Conservation (phyloP, 2,113 vertebrate species). For the Acrocephalus arundinaceus region DNA sequence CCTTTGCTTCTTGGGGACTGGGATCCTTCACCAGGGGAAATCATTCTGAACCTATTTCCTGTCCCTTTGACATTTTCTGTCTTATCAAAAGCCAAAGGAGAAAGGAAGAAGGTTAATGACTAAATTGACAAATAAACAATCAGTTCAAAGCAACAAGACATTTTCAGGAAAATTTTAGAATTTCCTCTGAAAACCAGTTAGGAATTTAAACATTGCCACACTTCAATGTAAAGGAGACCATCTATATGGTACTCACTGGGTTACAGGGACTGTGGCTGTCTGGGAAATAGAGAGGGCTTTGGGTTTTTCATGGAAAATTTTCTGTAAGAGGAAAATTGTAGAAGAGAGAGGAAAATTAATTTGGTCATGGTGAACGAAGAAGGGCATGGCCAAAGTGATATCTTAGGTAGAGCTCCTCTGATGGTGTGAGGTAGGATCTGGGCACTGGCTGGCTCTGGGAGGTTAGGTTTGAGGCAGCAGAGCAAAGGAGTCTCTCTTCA, state of each 20-base stretch:
- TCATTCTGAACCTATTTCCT: conserved; percentile 24
- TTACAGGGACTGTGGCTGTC: background rate
- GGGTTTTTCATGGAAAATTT: background rate
- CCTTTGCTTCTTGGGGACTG: conserved; percentile 7
- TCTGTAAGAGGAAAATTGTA: background rate
- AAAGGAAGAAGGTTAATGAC: conserved; percentile 42
- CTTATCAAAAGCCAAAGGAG: conserved; percentile 37
- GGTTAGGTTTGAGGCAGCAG: background rate
- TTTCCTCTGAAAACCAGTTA: background rate
- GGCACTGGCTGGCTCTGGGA: background rate
- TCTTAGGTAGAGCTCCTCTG: background rate
- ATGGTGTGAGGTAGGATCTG: fast-evolving
- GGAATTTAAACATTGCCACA: background rate
- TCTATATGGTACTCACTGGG: background rate
- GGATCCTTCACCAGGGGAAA: conserved; percentile 30
- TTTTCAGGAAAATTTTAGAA: conserved; percentile 16
- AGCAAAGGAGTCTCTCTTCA: background rate
- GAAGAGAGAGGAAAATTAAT: background rate
- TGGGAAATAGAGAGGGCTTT: background rate
- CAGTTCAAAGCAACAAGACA: conserved; percentile 18
- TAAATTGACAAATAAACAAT: conserved; percentile 51
- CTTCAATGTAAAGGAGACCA: background rate
- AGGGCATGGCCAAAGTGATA: background rate
- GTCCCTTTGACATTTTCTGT: conserved; percentile 43
- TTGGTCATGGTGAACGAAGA: background rate